A percentile compares a stretch with the other conserved stretches of the same genome.
These are phyloP conservation scores for Sebastes diploproa DNA, from an alignment of 2,797 vertebrate species.

Conservation along the genomic window DNA sequence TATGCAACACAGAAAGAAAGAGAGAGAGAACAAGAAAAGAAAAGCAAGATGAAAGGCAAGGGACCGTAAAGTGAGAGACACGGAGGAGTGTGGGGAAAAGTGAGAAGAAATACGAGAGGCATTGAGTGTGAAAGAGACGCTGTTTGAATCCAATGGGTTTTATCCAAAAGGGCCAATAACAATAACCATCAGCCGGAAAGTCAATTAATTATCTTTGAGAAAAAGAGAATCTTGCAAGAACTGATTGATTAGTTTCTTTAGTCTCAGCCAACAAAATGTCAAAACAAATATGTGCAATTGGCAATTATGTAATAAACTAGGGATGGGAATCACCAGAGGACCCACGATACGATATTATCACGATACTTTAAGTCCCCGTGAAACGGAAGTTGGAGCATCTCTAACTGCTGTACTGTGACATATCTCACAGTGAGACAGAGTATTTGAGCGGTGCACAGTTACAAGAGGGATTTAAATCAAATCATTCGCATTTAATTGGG, in stretches of 20 bases:
- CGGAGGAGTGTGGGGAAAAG: neutral
- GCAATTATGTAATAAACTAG: neutral
- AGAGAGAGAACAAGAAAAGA: constrained; percentile 10
- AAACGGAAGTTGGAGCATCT: too few relatives aligned
- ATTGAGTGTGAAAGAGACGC: neutral
- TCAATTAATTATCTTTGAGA: neutral
- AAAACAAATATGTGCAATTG: neutral
- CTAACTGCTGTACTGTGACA: too few relatives aligned
- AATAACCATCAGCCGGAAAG: neutral
- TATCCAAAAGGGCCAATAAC: neutral
- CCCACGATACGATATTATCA: too few relatives aligned
- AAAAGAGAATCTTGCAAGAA: neutral
- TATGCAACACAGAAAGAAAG: constrained; percentile 54
- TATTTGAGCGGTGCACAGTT: too few relatives aligned
- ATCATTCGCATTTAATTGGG: too few relatives aligned
- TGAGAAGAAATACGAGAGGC: constrained; percentile 4
- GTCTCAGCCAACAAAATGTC: neutral
- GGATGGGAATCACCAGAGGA: too few relatives aligned
- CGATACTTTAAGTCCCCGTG: too few relatives aligned
- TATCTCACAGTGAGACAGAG: too few relatives aligned
- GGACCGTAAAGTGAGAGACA: constrained; percentile 18
- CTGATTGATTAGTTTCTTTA: neutral
- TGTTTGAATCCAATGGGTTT: neutral
- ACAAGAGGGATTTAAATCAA: too few relatives aligned
- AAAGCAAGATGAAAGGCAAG: constrained; percentile 26